Conservation (phyloP, 2,113 vertebrate genomes). For the Desmodus rotundus region DNA sequence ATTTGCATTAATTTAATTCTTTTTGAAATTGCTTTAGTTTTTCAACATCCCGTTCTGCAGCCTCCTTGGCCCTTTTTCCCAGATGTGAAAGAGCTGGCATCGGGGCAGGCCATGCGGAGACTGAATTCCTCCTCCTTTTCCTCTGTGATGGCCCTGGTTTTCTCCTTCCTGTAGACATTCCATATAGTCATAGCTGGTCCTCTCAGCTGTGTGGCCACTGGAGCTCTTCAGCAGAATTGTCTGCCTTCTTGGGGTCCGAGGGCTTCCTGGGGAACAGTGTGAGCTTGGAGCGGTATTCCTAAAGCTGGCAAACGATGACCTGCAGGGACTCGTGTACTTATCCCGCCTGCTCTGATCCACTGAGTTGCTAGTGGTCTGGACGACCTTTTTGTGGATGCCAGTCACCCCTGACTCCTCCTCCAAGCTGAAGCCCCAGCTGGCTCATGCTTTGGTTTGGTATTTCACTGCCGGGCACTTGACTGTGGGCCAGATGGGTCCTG, state of each 20-base stretch:
- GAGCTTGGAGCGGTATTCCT: constrained; percentile 97
- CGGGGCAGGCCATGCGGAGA: not conserved
- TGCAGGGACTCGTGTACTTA: constrained; percentile 93
- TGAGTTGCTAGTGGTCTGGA: constrained; percentile 92
- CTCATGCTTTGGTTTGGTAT: not conserved
- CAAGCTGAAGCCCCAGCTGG: not conserved
- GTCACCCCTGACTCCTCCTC: not conserved
- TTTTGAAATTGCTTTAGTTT: not conserved
- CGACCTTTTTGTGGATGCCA: constrained; percentile 77
- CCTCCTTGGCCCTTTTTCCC: not conserved
- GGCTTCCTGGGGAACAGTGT: constrained; percentile 96
- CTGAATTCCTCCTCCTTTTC: not conserved
- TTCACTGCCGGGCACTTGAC: too few species aligned
- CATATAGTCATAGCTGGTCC: constrained; percentile 24
- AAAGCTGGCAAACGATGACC: constrained; percentile 93
- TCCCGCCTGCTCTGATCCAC: constrained; percentile 93
- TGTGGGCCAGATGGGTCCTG: too few species aligned
- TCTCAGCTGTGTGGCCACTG: not conserved
- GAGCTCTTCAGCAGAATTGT: constrained; percentile 86
- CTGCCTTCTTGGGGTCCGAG: constrained; percentile 93
- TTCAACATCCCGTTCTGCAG: not conserved
- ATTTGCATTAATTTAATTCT: not conserved
- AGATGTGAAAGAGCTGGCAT: not conserved
- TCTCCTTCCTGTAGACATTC: not conserved
- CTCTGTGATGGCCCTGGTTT: not conserved